phyloP scores from a whole-genome alignment of 2,888 invertebrate genomes.

The Mesoligia furuncula region DNA sequence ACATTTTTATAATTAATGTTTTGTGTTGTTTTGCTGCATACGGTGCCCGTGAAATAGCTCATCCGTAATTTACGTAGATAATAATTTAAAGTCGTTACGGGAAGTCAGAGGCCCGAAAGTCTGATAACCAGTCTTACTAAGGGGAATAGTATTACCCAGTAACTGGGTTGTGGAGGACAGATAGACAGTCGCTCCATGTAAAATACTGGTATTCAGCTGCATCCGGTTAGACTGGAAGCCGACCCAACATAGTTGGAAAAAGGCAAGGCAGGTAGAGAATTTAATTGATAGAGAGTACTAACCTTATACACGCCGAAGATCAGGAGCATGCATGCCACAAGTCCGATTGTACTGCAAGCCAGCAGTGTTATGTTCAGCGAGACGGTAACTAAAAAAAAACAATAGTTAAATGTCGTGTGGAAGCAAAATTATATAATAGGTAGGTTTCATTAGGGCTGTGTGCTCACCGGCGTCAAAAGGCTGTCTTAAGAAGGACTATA shows the following conservation, averaged over 20 bases:
- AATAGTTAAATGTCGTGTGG: background rate
- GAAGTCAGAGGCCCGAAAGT: background rate
- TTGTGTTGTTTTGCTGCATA: background rate
- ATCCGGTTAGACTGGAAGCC: too few relatives aligned
- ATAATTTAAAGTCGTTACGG: background rate
- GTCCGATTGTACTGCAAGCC: constrained; percentile 92
- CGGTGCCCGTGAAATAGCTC: background rate
- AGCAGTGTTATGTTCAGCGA: constrained; percentile 92
- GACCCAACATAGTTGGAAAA: background rate
- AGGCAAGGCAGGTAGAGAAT: background rate
- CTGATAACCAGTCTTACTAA: background rate
- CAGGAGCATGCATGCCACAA: constrained; percentile 92
- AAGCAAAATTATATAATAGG: background rate
- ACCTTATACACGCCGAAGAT: constrained; percentile 93
- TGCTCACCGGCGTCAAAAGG: too few relatives aligned
- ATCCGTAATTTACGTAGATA: background rate
- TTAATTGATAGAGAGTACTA: constrained; percentile 62
- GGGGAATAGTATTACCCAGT: background rate
- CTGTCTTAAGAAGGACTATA: background rate
- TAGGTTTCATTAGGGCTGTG: background rate
- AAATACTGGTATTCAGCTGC: too few relatives aligned
- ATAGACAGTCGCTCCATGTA: too few relatives aligned
- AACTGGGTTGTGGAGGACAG: background rate
- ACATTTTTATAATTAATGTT: background rate
- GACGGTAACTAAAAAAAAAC: constrained; percentile 91